Base-by-base conservation (phyloP, 1,140 invertebrate species). In the Drosophila takahashii region DNA sequence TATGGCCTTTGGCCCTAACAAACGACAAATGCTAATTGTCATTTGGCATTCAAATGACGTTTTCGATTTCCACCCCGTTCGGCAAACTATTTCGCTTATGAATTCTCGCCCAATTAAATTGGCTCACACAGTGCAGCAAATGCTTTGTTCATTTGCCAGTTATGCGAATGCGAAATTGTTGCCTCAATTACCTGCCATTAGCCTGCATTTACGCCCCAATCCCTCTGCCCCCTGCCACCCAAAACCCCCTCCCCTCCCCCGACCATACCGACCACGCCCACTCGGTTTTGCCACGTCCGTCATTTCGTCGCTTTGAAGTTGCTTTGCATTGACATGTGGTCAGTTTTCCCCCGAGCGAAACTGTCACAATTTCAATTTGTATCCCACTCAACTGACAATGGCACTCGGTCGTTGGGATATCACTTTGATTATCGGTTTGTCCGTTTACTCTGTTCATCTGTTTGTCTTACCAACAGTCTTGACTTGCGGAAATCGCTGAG, bases 281-380 rank as follows among this genome's bases (percentile, higher is more conserved):
- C 15, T 15, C 39, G 11, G 16, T 37, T 34, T 34, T 18, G 18
- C 15, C 29, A n/a, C 36, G 26, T 61, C 70, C 65, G 59, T 86
- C 83, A 87, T 72, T 72, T 87, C 60, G 79, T 65, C 65, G 83
- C 83, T 86, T 86, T 86, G 83, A 86, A 87, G 83, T 87, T 72
- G 47, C 42, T 65, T 76, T 83, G 70, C 83, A 79, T 86, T 83
- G 83, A 86, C 79, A 87, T 86, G 83, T 86, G 83, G 83, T 69
- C 71, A 79, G 79, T 83, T 86, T 83, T 81, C 79, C 75, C 42
- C 42, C 53, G 29, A 22, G 5, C 42, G 4, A n/a, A 77, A 77
- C 73, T 77, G 74, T 77, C 74, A 77, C 64, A 77, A 77, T 77
- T 77, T 61, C 73, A 50, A 60, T 77, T 76, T 54, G 34, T 9